Evolutionary conservation across 2,113 vertebrate species (phyloP).

Genomic region (Oncorhynchus clarkii): DNA sequence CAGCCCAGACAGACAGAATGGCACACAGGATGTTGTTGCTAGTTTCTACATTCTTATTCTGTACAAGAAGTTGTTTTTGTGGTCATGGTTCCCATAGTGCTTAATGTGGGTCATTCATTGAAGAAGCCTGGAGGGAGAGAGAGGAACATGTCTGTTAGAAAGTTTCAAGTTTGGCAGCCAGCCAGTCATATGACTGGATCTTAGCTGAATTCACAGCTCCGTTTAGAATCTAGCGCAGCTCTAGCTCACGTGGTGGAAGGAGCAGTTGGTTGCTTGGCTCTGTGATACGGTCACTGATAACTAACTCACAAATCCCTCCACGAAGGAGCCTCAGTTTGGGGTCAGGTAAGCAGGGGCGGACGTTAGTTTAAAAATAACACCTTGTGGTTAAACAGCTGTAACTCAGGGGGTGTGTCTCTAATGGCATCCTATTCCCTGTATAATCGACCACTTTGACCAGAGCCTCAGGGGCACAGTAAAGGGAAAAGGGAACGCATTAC

Average conservation of each 20-base stretch:
- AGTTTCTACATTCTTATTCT: not conserved
- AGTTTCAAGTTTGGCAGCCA: not conserved
- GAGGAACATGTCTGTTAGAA: slow-evolving; percentile 5
- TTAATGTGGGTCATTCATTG: not conserved
- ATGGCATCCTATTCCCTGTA: too few species aligned
- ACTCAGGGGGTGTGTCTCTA: too few species aligned
- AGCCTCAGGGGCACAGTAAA: too few species aligned
- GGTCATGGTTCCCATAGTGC: not conserved
- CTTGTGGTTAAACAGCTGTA: too few species aligned
- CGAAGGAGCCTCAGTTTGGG: not conserved
- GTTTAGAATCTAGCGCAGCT: not conserved
- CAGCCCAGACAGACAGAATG: slow-evolving; percentile 19
- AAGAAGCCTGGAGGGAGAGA: not conserved
- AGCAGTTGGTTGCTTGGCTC: not conserved
- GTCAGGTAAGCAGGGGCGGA: not conserved
- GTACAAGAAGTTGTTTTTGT: slow-evolving; percentile 19
- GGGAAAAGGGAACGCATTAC: too few species aligned
- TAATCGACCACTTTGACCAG: too few species aligned
- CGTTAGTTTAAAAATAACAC: not conserved
- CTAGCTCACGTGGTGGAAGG: not conserved
- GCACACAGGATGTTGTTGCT: slow-evolving; percentile 38
- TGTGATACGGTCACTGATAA: not conserved
- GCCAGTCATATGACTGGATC: not conserved
- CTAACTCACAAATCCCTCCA: not conserved
- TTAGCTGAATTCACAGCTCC: not conserved